Conservation (phyloP, 2,888 invertebrate genomes). For the Trypoxylon attenuatum region DNA sequence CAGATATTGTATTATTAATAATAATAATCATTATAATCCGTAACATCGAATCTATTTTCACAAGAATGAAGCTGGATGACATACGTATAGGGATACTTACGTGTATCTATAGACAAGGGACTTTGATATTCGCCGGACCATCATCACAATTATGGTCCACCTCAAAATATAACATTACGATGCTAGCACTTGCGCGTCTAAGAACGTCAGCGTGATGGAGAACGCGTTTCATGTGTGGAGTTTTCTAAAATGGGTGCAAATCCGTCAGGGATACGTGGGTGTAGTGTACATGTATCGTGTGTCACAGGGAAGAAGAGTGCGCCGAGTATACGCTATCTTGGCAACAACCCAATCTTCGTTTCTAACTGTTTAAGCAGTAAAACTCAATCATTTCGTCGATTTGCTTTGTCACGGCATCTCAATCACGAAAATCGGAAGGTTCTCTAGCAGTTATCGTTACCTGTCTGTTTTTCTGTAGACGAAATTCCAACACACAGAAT, state of each 20-base stretch:
- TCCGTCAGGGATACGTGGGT: slow-evolving; percentile 24
- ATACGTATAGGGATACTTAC: no score
- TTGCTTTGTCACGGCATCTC: background rate
- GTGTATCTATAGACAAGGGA: no score
- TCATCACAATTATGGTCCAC: background rate
- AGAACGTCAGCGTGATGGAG: slow-evolving; percentile 1
- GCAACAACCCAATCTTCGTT: slow-evolving; percentile 32
- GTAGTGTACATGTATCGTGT: slow-evolving; percentile 15
- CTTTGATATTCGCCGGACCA: background rate
- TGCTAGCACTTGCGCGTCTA: background rate
- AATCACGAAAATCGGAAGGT: no score
- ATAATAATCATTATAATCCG: no score
- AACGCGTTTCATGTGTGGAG: background rate
- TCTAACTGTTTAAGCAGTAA: slow-evolving; percentile 25
- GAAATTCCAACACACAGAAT: no score
- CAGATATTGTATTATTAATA: no score
- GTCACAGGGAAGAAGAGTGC: background rate
- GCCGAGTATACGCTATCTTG: slow-evolving; percentile 16
- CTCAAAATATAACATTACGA: slow-evolving; percentile 39
- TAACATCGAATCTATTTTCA: no score
- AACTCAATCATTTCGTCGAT: slow-evolving; percentile 17
- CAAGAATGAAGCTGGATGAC: no score
- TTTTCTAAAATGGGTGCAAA: slow-evolving; percentile 33
- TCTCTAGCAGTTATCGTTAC: no score
- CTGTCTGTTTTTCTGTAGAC: no score